phyloP scores from a whole-genome alignment of 2,113 vertebrate species.

The Rhipidura dahli region DNA sequence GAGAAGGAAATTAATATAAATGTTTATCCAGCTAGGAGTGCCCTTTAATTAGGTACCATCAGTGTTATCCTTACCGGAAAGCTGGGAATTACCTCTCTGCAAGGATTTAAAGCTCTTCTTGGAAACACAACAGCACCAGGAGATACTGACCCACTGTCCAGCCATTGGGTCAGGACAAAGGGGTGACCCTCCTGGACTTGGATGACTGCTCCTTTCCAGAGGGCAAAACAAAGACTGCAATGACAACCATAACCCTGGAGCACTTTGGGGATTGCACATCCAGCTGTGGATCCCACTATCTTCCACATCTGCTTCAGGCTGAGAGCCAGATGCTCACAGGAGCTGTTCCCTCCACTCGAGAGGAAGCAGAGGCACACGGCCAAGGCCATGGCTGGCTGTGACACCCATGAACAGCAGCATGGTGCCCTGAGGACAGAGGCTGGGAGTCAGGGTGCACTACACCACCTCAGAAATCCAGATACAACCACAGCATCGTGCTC shows the following conservation, averaged over 20 bases:
- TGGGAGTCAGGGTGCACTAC: neutral
- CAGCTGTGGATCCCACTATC: neutral
- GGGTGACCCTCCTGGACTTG: neutral
- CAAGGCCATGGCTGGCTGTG: neutral
- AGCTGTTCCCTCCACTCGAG: accelerated
- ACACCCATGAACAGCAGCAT: neutral
- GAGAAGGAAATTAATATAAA: constrained; percentile 53
- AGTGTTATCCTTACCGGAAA: constrained; percentile 47
- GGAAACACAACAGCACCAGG: neutral
- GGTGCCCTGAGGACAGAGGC: neutral
- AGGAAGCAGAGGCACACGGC: neutral
- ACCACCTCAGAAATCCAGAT: neutral
- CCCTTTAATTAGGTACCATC: constrained; percentile 19
- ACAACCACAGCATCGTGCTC: neutral
- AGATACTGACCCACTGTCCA: neutral
- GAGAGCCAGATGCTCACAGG: neutral
- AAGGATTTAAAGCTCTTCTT: neutral
- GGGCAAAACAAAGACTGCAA: neutral
- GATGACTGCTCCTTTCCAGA: neutral
- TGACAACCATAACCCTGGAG: accelerated
- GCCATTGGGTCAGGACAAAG: neutral
- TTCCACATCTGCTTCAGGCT: neutral
- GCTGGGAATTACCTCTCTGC: constrained; percentile 23
- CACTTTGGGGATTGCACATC: neutral
- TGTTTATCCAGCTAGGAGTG: constrained; percentile 24